Evolutionary conservation across 37 sponge, comb jelly and placozoan genomes (phyloP).

Genomic region (Beroe forskalii): DNA sequence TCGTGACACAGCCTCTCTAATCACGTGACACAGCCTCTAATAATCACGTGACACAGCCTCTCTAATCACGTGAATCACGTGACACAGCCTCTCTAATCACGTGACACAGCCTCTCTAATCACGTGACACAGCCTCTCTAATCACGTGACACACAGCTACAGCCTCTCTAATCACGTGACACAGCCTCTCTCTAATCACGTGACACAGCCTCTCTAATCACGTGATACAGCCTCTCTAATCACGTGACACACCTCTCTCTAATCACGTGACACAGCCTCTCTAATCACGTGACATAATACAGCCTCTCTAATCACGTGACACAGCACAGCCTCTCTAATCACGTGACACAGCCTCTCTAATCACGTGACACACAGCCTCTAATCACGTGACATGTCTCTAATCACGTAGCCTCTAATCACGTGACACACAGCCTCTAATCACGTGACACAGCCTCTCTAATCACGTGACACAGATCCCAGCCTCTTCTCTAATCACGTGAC

Average conservation of each 20-base stretch:
- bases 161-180: background rate
- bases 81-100: background rate
- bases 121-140: too few species aligned
- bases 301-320: background rate
- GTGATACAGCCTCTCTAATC: too few species aligned
- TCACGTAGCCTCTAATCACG: too few species aligned
- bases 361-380: too few species aligned
- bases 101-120: background rate
- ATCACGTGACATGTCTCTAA: background rate
- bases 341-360: background rate
- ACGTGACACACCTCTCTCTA: too few species aligned
- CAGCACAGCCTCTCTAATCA: background rate
- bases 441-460: background rate
- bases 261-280: background rate
- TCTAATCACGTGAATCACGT: background rate
- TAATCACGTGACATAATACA: too few species aligned
- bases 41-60: background rate
- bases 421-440: constrained; percentile 13
- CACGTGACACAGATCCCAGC: background rate
- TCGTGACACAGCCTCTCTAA: background rate
- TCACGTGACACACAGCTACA: background rate
- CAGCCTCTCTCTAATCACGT: background rate
- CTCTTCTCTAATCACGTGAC: background rate
- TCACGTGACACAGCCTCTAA: too few species aligned
- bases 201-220: background rate